phyloP scores from a whole-genome alignment of 2,113 vertebrate genomes.

The Phalacrocorax pelagicus region DNA sequence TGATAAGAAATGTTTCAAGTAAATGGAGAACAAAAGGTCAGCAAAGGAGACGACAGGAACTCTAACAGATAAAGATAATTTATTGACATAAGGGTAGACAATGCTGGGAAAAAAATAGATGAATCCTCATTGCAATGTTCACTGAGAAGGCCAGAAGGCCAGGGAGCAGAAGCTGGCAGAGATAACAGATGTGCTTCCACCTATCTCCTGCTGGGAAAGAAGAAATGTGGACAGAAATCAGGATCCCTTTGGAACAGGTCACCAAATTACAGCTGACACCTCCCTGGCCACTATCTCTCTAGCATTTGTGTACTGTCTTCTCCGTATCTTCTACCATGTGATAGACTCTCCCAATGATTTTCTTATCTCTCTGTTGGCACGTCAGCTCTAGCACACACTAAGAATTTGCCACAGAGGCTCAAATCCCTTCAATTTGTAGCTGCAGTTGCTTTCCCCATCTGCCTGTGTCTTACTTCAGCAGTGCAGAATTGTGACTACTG shows the following conservation, averaged over 20 bases:
- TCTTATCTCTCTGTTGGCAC: not conserved
- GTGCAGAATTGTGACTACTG: not conserved
- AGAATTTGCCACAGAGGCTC: not conserved
- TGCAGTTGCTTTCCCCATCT: not conserved
- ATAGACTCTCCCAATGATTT: not conserved
- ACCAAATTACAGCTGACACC: not conserved
- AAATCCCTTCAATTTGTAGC: not conserved
- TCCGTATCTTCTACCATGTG: not conserved
- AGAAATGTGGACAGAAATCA: not conserved
- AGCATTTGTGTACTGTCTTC: not conserved
- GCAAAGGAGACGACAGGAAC: not conserved
- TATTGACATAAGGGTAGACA: conserved; percentile 46
- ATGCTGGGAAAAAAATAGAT: not conserved
- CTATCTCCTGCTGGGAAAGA: not conserved
- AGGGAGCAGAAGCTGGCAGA: not conserved
- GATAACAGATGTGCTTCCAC: conserved; percentile 6
- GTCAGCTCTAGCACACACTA: not conserved
- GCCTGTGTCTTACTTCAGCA: not conserved
- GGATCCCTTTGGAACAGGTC: not conserved
- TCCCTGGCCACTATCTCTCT: not conserved
- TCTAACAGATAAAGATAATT: conserved; percentile 53
- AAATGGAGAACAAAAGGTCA: conserved; percentile 62
- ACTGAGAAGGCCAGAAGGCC: not conserved
- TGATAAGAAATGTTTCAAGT: conserved; percentile 58
- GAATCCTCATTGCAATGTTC: not conserved